These are phyloP conservation scores for Pseudomugil tenellus DNA, from an alignment of 2,797 vertebrate genomes.

Conservation along the genomic window DNA sequence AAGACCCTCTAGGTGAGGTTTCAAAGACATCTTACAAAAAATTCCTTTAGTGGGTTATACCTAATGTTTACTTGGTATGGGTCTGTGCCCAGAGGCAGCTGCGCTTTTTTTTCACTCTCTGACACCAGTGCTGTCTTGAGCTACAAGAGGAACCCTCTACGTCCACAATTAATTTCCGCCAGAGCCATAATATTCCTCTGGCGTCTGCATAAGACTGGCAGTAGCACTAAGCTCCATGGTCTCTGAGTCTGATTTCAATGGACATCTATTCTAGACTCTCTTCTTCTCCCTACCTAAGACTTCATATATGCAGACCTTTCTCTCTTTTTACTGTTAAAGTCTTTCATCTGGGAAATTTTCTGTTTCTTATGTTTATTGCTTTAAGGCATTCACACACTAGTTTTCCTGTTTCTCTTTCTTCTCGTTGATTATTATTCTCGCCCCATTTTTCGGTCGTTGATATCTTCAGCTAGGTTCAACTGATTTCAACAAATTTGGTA, in stretches of 20 bases:
- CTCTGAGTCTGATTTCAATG: slow-evolving; percentile 63
- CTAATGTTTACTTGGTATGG: slow-evolving; percentile 81
- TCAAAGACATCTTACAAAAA: slow-evolving; percentile 78
- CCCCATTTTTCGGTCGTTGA: too few relatives aligned
- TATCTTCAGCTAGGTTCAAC: too few relatives aligned
- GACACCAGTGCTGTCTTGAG: slow-evolving; percentile 79
- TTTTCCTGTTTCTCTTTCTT: too few relatives aligned
- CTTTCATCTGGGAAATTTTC: neutral
- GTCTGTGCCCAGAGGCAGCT: slow-evolving; percentile 69
- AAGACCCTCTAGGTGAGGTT: slow-evolving; percentile 73
- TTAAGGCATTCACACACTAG: too few relatives aligned
- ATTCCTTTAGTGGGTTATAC: slow-evolving; percentile 74
- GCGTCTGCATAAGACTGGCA: slow-evolving; percentile 73
- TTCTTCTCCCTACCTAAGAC: slow-evolving; percentile 49
- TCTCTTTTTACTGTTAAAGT: slow-evolving; percentile 44
- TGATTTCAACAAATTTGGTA: too few relatives aligned
- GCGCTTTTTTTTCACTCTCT: slow-evolving; percentile 68
- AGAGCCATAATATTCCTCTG: slow-evolving; percentile 78
- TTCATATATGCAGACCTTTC: slow-evolving; percentile 60
- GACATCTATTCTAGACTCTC: slow-evolving; percentile 70
- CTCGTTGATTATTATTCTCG: too few relatives aligned
- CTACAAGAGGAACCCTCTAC: slow-evolving; percentile 75
- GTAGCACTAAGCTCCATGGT: slow-evolving; percentile 67
- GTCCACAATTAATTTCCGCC: slow-evolving; percentile 83
- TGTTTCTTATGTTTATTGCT: neutral